Evolutionary conservation across 2,113 vertebrate species (phyloP).

Genomic region (Gymnorhina tibicen): DNA sequence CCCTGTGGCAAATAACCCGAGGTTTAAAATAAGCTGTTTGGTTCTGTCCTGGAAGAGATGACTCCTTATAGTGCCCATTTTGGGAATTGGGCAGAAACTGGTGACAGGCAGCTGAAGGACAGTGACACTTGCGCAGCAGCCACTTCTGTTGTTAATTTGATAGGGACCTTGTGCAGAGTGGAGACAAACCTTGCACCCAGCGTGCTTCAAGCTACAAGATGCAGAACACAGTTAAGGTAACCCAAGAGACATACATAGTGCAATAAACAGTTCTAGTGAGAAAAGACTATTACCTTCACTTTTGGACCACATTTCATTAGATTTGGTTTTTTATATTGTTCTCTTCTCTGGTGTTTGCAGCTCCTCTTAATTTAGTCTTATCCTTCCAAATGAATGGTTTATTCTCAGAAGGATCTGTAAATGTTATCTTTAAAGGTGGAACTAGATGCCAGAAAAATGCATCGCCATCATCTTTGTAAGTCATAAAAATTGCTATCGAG

Average conservation of each 20-base stretch:
- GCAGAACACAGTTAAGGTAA: not conserved
- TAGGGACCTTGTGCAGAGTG: not conserved
- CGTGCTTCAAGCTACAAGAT: not conserved
- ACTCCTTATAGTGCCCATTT: accelerated
- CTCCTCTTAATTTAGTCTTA: not conserved
- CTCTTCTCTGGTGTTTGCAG: not conserved
- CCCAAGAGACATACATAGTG: not conserved
- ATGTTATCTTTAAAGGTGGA: not conserved
- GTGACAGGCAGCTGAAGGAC: not conserved
- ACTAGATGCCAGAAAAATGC: not conserved
- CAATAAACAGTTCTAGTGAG: not conserved
- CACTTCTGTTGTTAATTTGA: not conserved
- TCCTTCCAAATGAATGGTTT: not conserved
- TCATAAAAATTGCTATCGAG: not conserved
- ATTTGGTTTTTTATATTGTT: not conserved
- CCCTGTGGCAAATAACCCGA: not conserved
- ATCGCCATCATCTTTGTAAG: not conserved
- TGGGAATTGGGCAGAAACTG: not conserved
- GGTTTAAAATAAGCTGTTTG: not conserved
- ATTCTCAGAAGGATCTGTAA: not conserved
- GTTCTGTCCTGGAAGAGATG: not conserved
- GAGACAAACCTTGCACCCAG: not conserved
- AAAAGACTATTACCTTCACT: not conserved
- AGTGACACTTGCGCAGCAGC: not conserved
- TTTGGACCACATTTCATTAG: not conserved